These are phyloP conservation scores for Desoria tigrina DNA, from an alignment of 2,888 invertebrate species.

Conservation along the genomic window DNA sequence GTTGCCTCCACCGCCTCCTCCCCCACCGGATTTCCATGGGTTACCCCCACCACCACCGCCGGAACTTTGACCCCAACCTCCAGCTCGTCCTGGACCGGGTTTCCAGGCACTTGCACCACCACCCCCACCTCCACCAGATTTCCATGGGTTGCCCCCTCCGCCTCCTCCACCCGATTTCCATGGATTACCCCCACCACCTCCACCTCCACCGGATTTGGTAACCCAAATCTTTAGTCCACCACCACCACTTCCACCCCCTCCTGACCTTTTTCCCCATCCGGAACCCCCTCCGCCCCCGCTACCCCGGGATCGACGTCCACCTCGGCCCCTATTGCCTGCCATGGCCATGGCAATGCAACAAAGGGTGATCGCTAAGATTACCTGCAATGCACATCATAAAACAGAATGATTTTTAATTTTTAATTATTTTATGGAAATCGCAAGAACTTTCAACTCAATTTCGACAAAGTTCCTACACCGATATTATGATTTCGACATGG, in stretches of 20 bases:
- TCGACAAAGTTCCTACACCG: no score
- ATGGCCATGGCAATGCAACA: constrained; percentile 20
- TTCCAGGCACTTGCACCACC: constrained; percentile 21
- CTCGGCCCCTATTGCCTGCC: constrained; percentile 26
- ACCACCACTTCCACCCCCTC: constrained; percentile 22
- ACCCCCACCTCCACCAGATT: constrained; percentile 4
- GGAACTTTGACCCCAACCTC: constrained; percentile 12
- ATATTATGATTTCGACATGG: no score
- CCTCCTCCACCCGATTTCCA: constrained; percentile 24
- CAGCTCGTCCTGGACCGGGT: constrained; percentile 11
- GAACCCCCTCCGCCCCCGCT: constrained; percentile 18
- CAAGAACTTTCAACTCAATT: no score
- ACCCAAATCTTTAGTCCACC: constrained; percentile 3
- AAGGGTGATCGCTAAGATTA: not conserved
- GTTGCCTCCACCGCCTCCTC: constrained; percentile 7
- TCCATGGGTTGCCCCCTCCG: not conserved
- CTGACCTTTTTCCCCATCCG: constrained; percentile 20
- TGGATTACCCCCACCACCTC: constrained; percentile 11
- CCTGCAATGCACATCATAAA: not conserved
- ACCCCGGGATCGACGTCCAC: constrained; percentile 14
- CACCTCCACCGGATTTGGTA: not conserved
- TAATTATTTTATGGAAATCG: no score
- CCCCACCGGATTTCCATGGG: constrained; percentile 19
- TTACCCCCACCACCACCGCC: constrained; percentile 14
- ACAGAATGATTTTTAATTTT: no score